These are phyloP conservation scores for Glyptemys insculpta DNA, from an alignment of 2,797 vertebrate genomes.

Conservation along the genomic window DNA sequence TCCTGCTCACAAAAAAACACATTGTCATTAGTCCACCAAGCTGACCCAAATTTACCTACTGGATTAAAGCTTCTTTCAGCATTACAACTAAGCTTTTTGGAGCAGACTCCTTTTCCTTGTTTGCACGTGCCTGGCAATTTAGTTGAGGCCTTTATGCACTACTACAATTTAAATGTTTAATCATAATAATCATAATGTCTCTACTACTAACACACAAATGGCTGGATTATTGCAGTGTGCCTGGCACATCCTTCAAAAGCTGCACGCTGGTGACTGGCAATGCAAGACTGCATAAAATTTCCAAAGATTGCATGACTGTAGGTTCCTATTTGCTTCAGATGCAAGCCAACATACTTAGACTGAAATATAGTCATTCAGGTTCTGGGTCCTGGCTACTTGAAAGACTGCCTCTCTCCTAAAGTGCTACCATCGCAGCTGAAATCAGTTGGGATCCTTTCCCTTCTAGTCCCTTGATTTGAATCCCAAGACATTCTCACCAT, in stretches of 20 bases:
- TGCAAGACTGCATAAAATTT: neutral
- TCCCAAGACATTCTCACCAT: neutral
- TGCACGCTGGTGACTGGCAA: neutral
- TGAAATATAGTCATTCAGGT: neutral
- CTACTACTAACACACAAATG: neutral
- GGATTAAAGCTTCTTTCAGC: neutral
- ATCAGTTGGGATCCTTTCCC: neutral
- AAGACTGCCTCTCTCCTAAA: neutral
- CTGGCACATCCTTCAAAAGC: neutral
- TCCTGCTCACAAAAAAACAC: neutral
- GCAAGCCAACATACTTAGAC: neutral
- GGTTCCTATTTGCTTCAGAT: neutral
- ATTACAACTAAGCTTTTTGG: neutral
- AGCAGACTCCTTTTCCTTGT: neutral
- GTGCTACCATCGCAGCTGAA: neutral
- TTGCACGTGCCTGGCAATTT: too few relatives aligned
- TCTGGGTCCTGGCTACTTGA: neutral
- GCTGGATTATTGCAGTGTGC: neutral
- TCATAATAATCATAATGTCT: too few relatives aligned
- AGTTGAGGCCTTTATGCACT: neutral
- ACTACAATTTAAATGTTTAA: neutral
- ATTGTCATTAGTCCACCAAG: neutral
- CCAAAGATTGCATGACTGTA: neutral
- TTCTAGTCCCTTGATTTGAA: neutral
- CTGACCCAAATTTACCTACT: rapidly evolving